Conservation (phyloP, 2,113 vertebrate species). For the Ochotona curzoniae region DNA sequence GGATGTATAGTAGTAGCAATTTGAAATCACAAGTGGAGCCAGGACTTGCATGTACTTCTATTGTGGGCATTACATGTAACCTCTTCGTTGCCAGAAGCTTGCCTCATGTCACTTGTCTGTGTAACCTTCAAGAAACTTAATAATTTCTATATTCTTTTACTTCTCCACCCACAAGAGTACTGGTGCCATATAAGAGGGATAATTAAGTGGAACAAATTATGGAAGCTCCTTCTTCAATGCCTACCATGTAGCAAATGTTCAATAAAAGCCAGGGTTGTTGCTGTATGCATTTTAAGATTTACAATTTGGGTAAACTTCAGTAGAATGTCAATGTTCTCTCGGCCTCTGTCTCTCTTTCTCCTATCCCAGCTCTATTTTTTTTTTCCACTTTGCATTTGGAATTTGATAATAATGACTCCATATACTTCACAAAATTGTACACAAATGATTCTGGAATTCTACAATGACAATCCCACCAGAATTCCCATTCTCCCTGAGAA, state of each 20-base stretch:
- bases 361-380: not conserved
- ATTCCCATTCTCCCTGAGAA: not conserved
- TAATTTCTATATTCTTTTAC: conserved; percentile 27
- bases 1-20: no score
- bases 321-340: not conserved
- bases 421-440: not conserved
- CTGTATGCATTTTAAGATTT: conserved; percentile 3
- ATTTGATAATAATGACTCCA: conserved; percentile 7
- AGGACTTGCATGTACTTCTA: no score
- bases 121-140: not conserved
- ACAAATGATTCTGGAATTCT: not conserved
- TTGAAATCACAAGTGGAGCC: no score
- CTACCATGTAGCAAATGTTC: not conserved
- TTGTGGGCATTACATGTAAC: no score
- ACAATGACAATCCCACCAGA: not conserved
- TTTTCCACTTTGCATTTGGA: not conserved
- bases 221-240: not conserved
- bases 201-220: not conserved
- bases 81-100: no score
- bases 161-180: not conserved
- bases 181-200: conserved; percentile 11
- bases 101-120: not conserved
- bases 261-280: not conserved
- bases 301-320: not conserved
- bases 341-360: not conserved